Base-by-base conservation (phyloP, 2,888 invertebrate genomes). In the Palloptera scutellata region DNA sequence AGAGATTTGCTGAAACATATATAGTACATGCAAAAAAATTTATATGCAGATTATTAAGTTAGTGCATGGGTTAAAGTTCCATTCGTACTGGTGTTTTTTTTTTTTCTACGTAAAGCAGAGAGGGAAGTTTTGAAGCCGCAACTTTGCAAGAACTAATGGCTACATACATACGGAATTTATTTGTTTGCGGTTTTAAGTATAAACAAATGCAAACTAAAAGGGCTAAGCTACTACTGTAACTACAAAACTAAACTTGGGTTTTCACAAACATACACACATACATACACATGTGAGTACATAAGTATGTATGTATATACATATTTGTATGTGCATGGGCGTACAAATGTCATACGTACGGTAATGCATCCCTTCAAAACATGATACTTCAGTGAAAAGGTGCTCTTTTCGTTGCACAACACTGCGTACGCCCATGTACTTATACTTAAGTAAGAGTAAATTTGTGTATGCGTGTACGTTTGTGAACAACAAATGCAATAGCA, bases 151-250 rank as follows among this genome's bases (percentile, higher is more conserved):
- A 48, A 48, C 48, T 48, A 48, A 48, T n/a, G 13, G 13, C 12
- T 15, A 48, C 48, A 48, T 48, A 48, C 48, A 48, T 15, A 48
- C 48, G 48, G 4, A 48, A 3, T 48, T 30, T 30, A 30, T 30
- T 30, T 30, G 30, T 30, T 30, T 30, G 30, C 6, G 30, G 30
- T 30, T 30, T 30, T 30, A 30, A 30, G 30, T 53, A 58, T 15
- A 40, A 43, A 42, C 13, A 60, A 55, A 57, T n/a, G 40, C 48
- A 41, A n/a, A 55, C 17, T 8, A 45, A 57, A n/a, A 30, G n/a
- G 40, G n/a, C n/a, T 43, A 58, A 15, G 2, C 58, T 66, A 63
- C 72, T 73, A 71, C 61, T 62, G 67, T 70, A 68, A 64, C 69
- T 67, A 64, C 68, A 67, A 65, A 20, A 45, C 43, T 41, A 68